phyloP scores from a whole-genome alignment of 1,140 invertebrate genomes.

The Physella acuta region DNA sequence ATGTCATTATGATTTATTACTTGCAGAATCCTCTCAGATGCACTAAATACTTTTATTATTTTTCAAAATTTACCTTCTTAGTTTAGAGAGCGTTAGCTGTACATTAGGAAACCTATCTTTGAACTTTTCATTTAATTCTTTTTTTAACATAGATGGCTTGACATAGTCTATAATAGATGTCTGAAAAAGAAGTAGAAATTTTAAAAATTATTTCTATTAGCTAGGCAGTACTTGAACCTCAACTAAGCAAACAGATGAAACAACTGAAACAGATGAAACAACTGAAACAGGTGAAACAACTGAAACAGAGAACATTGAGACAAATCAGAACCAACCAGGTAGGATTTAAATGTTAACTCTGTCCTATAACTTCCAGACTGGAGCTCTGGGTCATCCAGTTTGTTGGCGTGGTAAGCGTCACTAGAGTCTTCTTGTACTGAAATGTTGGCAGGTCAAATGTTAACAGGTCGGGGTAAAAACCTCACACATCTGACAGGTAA shows the following conservation, averaged over 20 bases:
- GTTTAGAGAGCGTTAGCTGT: slow-evolving; percentile 92
- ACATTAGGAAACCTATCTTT: slow-evolving; percentile 92
- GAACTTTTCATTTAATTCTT: slow-evolving; percentile 97
- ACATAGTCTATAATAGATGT: slow-evolving; percentile 94
- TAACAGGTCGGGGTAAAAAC: no score
- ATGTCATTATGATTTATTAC: no score
- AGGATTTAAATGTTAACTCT: slow-evolving; percentile 89
- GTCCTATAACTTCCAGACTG: slow-evolving; percentile 93
- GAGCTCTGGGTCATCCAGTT: slow-evolving; percentile 91
- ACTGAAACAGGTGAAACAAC: neutral
- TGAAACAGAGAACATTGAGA: neutral
- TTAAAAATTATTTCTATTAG: neutral
- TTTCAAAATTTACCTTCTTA: slow-evolving; percentile 81
- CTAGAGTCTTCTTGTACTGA: slow-evolving; percentile 45
- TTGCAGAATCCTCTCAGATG: no score
- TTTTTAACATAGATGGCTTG: slow-evolving; percentile 92
- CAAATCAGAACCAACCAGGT: slow-evolving; percentile 68
- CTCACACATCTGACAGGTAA: no score
- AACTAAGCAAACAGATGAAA: no score
- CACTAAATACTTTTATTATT: no score
- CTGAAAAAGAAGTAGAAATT: slow-evolving; percentile 47
- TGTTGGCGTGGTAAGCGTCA: slow-evolving; percentile 76
- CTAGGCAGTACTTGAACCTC: no score
- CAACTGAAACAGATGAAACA: no score
- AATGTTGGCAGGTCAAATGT: no score